phyloP scores from a whole-genome alignment of 2,888 invertebrate species.

The Plemyria rubiginata region DNA sequence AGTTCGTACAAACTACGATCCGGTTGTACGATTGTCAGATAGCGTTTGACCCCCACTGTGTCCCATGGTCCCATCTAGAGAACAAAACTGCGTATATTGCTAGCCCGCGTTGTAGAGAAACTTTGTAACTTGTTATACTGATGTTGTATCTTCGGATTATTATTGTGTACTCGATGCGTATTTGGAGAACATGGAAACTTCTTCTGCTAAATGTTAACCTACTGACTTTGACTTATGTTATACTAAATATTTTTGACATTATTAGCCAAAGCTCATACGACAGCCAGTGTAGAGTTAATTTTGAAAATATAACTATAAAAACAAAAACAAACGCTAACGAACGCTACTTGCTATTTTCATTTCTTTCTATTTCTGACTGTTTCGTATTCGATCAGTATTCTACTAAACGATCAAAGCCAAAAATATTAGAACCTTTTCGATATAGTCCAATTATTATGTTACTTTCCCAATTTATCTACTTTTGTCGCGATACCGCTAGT shows the following conservation, averaged over 20 bases:
- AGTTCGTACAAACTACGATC: conserved; percentile 48
- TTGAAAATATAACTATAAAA: too few relatives aligned
- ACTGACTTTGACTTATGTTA: neutral
- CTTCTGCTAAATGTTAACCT: neutral
- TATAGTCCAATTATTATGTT: too few relatives aligned
- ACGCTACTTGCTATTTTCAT: too few relatives aligned
- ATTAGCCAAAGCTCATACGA: neutral
- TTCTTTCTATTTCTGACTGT: too few relatives aligned
- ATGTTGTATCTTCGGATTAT: conserved; percentile 18
- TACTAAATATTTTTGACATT: neutral
- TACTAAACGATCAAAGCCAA: too few relatives aligned
- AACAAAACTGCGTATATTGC: conserved; percentile 50
- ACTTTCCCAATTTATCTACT: too few relatives aligned
- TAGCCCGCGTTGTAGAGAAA: conserved; percentile 30
- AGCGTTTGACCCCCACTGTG: conserved; percentile 64
- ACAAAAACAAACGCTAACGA: too few relatives aligned
- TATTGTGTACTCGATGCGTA: conserved; percentile 20
- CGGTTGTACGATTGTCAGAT: conserved; percentile 62
- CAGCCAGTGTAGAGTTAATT: too few relatives aligned
- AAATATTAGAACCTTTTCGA: too few relatives aligned
- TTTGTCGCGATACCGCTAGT: too few relatives aligned
- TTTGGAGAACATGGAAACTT: conserved; percentile 22
- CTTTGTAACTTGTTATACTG: conserved; percentile 31
- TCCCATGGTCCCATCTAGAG: conserved; percentile 57
- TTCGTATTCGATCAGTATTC: too few relatives aligned